These are phyloP conservation scores for Otolemur garnettii DNA, from an alignment of 2,113 vertebrate genomes.

Conservation along the genomic window DNA sequence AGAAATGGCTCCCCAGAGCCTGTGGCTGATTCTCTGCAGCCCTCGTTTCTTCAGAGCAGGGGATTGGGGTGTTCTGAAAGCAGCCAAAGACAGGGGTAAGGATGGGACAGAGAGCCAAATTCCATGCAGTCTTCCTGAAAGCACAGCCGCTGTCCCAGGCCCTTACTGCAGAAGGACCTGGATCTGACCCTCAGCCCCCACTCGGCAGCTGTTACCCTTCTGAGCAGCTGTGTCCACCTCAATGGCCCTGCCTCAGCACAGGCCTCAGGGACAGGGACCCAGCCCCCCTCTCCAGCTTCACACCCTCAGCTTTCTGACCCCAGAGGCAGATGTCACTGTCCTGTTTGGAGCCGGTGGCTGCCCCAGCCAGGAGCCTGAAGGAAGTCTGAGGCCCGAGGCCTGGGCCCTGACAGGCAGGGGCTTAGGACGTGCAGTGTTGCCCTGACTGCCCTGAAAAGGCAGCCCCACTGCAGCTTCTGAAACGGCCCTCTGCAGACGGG, in stretches of 20 bases:
- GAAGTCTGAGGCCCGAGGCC: neutral
- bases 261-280: neutral
- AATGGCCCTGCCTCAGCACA: neutral
- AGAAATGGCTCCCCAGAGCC: constrained; percentile 62
- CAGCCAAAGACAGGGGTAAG: neutral
- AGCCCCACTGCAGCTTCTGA: accelerated
- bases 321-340: neutral
- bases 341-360: neutral
- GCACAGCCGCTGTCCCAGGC: too few relatives aligned
- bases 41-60: constrained; percentile 34
- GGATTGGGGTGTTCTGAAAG: neutral
- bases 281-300: too few relatives aligned
- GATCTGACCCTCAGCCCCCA: accelerated
- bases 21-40: neutral
- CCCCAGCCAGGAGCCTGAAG: neutral
- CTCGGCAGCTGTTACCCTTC: neutral
- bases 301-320: neutral
- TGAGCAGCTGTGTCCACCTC: accelerated
- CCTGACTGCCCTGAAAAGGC: neutral
- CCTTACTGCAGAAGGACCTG: accelerated
- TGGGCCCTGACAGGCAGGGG: too few relatives aligned
- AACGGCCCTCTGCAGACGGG: neutral
- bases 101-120: neutral
- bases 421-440: neutral
- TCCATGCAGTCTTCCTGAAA: neutral